Evolutionary conservation across 2,888 invertebrate genomes (phyloP).

Genomic region (Congeria kusceri): DNA sequence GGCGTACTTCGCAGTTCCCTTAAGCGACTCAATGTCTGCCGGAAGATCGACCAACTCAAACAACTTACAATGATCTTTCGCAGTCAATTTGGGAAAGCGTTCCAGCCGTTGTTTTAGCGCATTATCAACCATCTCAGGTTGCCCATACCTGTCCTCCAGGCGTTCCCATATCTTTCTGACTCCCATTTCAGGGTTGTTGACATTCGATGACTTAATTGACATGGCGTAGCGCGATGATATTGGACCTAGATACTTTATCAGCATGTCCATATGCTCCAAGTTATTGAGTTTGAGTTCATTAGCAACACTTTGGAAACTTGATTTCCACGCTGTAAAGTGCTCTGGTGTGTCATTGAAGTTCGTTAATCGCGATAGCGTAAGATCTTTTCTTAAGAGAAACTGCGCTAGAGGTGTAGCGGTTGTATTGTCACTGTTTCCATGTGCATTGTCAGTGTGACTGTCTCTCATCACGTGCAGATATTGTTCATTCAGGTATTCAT

Average conservation of each 20-base stretch:
- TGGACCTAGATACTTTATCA: constrained; percentile 52
- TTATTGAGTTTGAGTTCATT: not conserved
- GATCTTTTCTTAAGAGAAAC: no score
- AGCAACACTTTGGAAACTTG: not conserved
- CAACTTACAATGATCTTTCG: constrained; percentile 24
- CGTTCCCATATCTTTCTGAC: constrained; percentile 35
- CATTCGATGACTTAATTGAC: constrained; percentile 23
- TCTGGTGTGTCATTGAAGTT: not conserved
- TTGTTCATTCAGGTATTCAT: no score
- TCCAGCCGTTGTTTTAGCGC: constrained; percentile 23
- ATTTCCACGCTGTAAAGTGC: not conserved
- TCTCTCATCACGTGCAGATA: no score
- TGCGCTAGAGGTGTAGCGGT: no score
- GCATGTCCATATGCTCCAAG: constrained; percentile 23
- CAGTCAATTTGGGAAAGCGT: constrained; percentile 37
- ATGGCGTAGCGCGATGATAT: constrained; percentile 44
- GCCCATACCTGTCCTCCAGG: constrained; percentile 40
- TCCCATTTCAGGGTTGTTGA: not conserved
- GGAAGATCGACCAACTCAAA: constrained; percentile 41
- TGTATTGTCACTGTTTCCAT: no score
- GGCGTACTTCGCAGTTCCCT: constrained; percentile 16
- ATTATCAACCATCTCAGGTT: constrained; percentile 36
- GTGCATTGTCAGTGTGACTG: no score
- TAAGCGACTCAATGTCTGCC: constrained; percentile 38
- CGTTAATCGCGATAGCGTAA: not conserved